Base-by-base conservation (phyloP, 1,140 invertebrate species). In the Panagrolaimus sp. region DNA sequence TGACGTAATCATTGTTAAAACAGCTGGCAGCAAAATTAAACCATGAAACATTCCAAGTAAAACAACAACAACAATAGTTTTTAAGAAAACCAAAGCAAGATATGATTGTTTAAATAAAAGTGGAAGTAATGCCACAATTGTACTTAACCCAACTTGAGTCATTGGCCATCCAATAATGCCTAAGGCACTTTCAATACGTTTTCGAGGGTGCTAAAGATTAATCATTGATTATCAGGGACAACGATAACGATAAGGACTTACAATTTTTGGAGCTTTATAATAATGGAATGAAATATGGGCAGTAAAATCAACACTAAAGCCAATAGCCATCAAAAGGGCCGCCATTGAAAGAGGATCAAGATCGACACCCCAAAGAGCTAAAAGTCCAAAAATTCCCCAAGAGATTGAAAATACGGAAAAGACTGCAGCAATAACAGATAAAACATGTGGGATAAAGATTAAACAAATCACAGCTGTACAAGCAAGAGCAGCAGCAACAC, bases 221-320 rank as follows among this genome's bases (percentile, higher is more conserved):
- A 21, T 68, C n/a, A 26, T 32, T 15, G 21, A n/a, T 21, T 26
- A 45, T n/a, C 32, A 66, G 65, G 62, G 28, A 64, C 5, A 9
- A 14, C 8, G 9, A 24, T 48, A 45, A 67, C 24, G 45, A 46
- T 12, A 10, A 38, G 21, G 0, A 15, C 70, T 45, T 67, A 80
- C 86, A 74, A 88, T 88, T 0, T 69, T 38, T 4, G 79, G 79
- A 9, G 76, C 65, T 63, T 77, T 8, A 90, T 92, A 43, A 63
- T 82, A 81, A 71, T 81, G 79, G 67, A 85, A 84, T 63, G 83
- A 84, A 24, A 85, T 84, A 71, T 86, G 85, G 5, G 83, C 82
- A 52, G 83, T 82, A 72, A 83, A 86, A 71, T 85, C 84, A 5
- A 86, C 83, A 45, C 83, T 85, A 71, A 86, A 84, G 1, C 85